Conservation (phyloP, 2,888 invertebrate genomes). For the Metellina segmentata region DNA sequence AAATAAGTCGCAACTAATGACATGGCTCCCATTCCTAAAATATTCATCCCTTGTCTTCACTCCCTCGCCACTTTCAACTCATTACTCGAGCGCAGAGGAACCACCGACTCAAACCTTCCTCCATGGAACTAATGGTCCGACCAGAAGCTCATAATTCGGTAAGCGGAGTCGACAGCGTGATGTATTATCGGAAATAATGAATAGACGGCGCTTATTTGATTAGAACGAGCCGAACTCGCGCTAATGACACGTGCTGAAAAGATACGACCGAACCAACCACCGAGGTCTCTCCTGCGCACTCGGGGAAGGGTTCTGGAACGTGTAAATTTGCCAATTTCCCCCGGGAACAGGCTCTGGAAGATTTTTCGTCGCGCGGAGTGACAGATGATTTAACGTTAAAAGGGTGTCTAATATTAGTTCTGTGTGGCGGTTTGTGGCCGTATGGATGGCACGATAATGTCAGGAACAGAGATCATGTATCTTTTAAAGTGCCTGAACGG, state of each 20-base stretch:
- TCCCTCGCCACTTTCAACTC: not conserved
- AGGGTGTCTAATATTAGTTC: conserved; percentile 71
- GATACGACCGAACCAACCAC: conserved; percentile 26
- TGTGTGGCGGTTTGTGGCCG: not conserved
- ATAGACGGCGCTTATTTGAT: conserved; percentile 73
- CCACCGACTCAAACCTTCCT: not conserved
- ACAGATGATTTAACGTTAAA: conserved; percentile 61
- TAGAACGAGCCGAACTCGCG: conserved; percentile 21
- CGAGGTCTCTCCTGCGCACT: conserved; percentile 4
- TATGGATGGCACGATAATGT: conserved; percentile 42
- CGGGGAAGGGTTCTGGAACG: conserved; percentile 36
- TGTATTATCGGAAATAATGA: conserved; percentile 65
- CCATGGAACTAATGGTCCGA: not conserved
- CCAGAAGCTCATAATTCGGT: conserved; percentile 6
- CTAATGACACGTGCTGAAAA: conserved; percentile 70
- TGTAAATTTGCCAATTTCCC: conserved; percentile 75
- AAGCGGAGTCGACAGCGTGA: conserved; percentile 56
- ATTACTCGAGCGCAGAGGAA: too few species aligned
- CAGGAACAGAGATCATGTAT: conserved; percentile 37
- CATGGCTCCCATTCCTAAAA: not conserved
- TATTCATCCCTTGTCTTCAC: not conserved
- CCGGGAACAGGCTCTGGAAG: conserved; percentile 35
- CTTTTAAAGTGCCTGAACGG: conserved; percentile 49
- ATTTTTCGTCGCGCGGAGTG: conserved; percentile 45
- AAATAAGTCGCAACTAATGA: not conserved